Evolutionary conservation across 2,113 vertebrate genomes (phyloP), one percentile per base, ranked within the genome.

Genomic region (Strix uralensis): DNA sequence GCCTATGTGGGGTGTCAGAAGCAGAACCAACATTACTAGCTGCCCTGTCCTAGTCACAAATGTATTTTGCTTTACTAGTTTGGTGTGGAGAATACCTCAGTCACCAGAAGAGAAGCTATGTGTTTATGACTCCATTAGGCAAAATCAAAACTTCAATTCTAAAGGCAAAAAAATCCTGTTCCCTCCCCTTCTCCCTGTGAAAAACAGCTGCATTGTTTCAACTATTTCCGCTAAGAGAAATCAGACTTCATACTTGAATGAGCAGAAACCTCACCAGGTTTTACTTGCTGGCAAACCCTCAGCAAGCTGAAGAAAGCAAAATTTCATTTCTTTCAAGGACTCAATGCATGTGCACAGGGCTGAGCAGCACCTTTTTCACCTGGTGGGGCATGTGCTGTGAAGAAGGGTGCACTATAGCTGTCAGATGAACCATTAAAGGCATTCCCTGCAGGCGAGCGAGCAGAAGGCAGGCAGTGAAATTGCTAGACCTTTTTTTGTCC

Each of bases 281-380:
- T 73, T 75, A 1, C 49, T 72, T 38, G 46, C 27, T 75, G 20
- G 12, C 7, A 85, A 84, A 46, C 29, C 27, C 25, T 74, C 52
- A 79, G 47, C 34, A 57, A 81, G 14, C 15, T 44, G 40, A 74
- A 77, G 23, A 61, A 65, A 80, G 21, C 3, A 54, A 65, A 67
- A 46, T 22, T 58, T 51, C 2, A 5, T 82, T 82, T 72, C 5
- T 70, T 89, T 92, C 20, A 40, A 54, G 51, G 40, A 36, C 25
- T 52, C 6, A 0, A 2, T 59, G n/a, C 6, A 15, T 44, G 14
- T 1, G 2, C 27, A 14, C 26, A 69, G 21, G 67, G 36, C 34
- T 89, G 54, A 59, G 26, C 13, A 51, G 21, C 54, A 66, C 10
- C 42, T 88, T 70, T 81, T 62, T 44, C 38, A 40, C 18, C 57